Evolutionary conservation across 2,888 invertebrate species (phyloP), one percentile per base, ranked within the genome.

Genomic region (Cerceris rybyensis): DNA sequence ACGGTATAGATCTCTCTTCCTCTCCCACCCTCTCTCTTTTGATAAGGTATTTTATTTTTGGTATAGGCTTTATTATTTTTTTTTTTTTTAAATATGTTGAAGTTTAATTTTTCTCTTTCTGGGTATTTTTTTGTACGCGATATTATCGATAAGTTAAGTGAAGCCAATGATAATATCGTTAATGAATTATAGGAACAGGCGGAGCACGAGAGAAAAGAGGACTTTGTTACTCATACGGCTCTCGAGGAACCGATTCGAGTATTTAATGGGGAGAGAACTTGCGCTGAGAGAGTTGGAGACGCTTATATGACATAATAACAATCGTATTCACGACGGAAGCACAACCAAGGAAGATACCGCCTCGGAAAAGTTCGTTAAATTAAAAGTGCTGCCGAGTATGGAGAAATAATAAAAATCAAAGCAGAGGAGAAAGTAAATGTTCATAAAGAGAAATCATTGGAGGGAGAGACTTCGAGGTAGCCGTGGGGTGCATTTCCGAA

Each of bases 181-280:
- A 13, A 17, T 14, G 0, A 70, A 71, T 50, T 61, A n/a, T 60
- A 59, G 42, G 57, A 16, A 41, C 76, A n/a, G 61, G 60, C 82
- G 60, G 57, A 59, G 81, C 52, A 66, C 61, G 85, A 84, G 83
- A 83, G 81, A 80, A 75, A 80, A 79, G 83, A 83, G 75, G 70
- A 81, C 67, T 63, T 13, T 50, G 43, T 60, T 50, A 58, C 66
- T 70, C 49, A 68, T 43, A 57, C 54, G 46, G 28, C 28, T 28
- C 46, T 43, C 43, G 52, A 52, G 60, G 9, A 41, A 6, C 46
- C 41, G 11, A 46, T 17, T 49, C 28, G 9, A 58, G 7, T 13
- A 28, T 46, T 49, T 54, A 67, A 75, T 17, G 50, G 73, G 76
- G 75, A 85, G 85, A 85, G 85, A 85, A 79, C 70, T 78, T 77